Conservation (phyloP, 2,113 vertebrate genomes). For the Albula goreensis region DNA sequence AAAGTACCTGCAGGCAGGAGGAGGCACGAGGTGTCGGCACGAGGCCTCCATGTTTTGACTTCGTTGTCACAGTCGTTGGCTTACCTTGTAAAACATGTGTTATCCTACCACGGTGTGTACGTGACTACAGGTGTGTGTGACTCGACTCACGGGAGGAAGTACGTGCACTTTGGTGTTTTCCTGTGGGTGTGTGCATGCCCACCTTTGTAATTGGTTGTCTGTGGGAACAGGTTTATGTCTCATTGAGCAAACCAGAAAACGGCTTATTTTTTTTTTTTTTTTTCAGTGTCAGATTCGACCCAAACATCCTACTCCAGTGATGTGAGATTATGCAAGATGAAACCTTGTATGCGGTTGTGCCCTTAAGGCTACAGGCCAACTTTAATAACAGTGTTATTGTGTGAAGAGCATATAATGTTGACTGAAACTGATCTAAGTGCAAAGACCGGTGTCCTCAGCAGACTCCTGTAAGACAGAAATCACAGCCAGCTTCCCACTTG, state of each 20-base stretch:
- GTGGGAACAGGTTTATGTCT: constrained; percentile 33
- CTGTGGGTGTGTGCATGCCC: constrained; percentile 35
- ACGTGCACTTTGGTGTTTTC: constrained; percentile 33
- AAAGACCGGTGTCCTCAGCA: background rate
- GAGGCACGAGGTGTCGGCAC: background rate
- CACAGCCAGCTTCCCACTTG: background rate
- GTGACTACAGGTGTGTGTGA: constrained; percentile 37
- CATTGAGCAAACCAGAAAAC: background rate
- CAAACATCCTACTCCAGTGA: background rate
- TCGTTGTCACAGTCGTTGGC: constrained; percentile 45
- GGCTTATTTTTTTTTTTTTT: background rate
- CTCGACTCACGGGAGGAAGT: background rate
- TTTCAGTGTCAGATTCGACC: background rate
- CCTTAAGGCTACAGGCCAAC: background rate
- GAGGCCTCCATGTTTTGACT: constrained; percentile 50
- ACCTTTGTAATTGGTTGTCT: constrained; percentile 3
- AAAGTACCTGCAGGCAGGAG: background rate
- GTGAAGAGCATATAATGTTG: background rate
- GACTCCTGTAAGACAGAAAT: background rate
- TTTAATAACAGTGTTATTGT: background rate
- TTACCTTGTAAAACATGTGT: constrained; percentile 43
- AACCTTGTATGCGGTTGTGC: background rate
- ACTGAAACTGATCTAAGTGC: background rate
- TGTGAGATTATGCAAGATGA: background rate
- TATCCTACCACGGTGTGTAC: constrained; percentile 43